Evolutionary conservation across 2,888 invertebrate species (phyloP), one percentile per base, ranked within the genome.

Genomic region (Polyommatus icarus): DNA sequence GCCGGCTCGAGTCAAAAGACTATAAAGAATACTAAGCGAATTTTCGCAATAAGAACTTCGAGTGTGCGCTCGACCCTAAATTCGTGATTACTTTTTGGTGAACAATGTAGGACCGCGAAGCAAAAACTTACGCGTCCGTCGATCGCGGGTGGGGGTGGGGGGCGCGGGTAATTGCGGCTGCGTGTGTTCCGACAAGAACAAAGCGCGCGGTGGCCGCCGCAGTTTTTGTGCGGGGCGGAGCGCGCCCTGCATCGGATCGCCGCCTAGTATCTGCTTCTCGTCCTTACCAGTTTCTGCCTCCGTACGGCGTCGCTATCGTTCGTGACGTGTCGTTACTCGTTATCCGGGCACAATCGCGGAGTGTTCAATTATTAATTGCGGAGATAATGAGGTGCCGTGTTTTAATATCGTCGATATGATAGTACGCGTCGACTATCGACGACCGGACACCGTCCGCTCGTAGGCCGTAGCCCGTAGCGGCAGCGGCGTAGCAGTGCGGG

Each of bases 161-260:
- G 59, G 57, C n/a, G 61, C 20, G 61, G 20, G 24, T 61, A 61
- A 61, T 20, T 20, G 24, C 61, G 61, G 12, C 24, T 61, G 61
- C 61, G 61, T 61, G 24, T 61, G 61, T 61, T 67, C 67, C 29
- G 29, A 67, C 67, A 67, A 29, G 29, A 67, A 67, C 6, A 29
- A 29, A 20, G 67, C 67, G 67, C 29, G 67, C 67, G 29, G 67
- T 29, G 29, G 67, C 5, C 29, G 29, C 4, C 29, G 24, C 67
- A 67, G 67, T 67, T 67, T 67, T 67, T 67, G 15, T 29, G 67
- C 29, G 67, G 29, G 20, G 59, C 59, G 29, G 29, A 29, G 29
- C 67, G 29, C 67, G 67, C 29, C 29, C 67, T 1, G 67, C 67
- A 67, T 67, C 67, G 29, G 67, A 32, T 32, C 32, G 29, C 29